A percentile compares a stretch with the other conserved stretches of the same genome.
These are phyloP conservation scores for Ceryle rudis DNA, from an alignment of 2,797 vertebrate genomes.

Conservation along the genomic window DNA sequence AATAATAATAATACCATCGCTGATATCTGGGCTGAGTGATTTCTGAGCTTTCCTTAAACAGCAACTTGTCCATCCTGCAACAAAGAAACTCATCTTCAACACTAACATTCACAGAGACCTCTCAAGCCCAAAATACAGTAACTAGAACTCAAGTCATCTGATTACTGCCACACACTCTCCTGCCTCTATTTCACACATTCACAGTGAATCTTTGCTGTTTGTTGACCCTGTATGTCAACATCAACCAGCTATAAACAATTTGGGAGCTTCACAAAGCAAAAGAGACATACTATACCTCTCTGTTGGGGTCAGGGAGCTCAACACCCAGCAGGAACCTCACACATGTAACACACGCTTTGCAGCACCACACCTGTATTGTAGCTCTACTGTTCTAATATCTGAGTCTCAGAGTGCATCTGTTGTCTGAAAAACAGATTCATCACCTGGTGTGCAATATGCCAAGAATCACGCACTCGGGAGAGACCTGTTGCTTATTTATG, in stretches of 20 bases:
- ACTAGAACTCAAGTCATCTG: background rate
- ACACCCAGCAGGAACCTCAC: background rate
- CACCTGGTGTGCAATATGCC: no score
- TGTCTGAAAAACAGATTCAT: no score
- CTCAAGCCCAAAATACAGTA: background rate
- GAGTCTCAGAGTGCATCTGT: background rate
- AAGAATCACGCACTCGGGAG: no score
- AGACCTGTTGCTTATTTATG: no score
- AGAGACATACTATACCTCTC: background rate
- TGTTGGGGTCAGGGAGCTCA: background rate
- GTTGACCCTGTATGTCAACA: fast-evolving
- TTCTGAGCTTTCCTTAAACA: background rate
- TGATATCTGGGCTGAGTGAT: background rate
- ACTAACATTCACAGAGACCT: background rate
- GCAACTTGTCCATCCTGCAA: background rate
- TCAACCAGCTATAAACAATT: background rate
- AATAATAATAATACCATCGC: background rate
- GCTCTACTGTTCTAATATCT: background rate
- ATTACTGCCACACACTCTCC: background rate
- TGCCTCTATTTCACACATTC: background rate
- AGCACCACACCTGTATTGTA: background rate
- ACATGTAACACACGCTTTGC: fast-evolving
- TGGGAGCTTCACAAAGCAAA: background rate
- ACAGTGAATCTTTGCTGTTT: background rate
- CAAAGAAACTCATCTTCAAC: background rate